Evolutionary conservation across 1,140 invertebrate genomes (phyloP), one percentile per base, ranked within the genome.

Genomic region (Kradibia gibbosae): DNA sequence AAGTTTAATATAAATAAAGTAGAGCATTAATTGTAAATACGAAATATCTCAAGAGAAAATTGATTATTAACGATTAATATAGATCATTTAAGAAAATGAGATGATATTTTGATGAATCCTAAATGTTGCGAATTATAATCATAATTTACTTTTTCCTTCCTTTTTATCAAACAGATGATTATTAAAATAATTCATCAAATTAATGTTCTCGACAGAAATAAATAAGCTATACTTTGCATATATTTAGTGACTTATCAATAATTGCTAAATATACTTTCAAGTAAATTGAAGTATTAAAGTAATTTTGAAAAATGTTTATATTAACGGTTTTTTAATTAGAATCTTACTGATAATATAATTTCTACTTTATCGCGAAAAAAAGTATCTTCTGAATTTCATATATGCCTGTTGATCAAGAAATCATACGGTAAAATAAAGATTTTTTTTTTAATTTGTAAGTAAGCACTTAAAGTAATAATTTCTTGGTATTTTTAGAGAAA

Each of bases 151-250:
- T 31, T 60, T 73, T 36, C 34, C 22, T 71, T 79, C 34, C 5
- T 73, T 70, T 39, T 70, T 78, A 25, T 8, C 67, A 22, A 39
- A 22, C 31, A 62, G 20, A 50, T 72, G 2, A 65, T 55, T 65
- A 20, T 67, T 73, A 4, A 62, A 65, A 25, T 65, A 50, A 80
- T 22, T 62, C 42, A 78, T 3, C 25, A 50, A 7, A 78, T 53
- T 36, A 22, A 65, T 62, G 31, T 0, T 74, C 39, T 20, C 31
- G 11, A 73, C 3, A 85, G 73, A 87, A 86, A 88, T 86, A 74
- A 94, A 95, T 94, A 94, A 95, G 93, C 95, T 96, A 95, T 96
- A 96, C 95, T 95, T 95, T 95, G 95, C 95, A 96, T 96, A 95
- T 94, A 95, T 95, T 94, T 95, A 95, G 94, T 95, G 94, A 93